Evolutionary conservation across 2,888 invertebrate species (phyloP).

Genomic region (Criorhina ranunculi): DNA sequence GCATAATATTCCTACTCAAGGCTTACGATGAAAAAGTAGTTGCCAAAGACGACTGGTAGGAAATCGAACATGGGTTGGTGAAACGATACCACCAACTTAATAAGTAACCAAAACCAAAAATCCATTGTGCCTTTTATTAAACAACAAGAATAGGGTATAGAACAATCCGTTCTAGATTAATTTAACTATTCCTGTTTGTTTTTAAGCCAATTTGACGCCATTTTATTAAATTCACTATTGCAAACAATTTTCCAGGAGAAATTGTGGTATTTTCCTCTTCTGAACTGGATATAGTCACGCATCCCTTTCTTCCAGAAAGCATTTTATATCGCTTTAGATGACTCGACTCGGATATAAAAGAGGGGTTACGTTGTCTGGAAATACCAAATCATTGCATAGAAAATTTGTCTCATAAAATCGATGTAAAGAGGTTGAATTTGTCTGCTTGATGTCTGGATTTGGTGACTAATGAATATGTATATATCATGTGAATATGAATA

Average conservation of each 20-base stretch:
- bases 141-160: no score
- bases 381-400: constrained; percentile 14
- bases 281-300: constrained; percentile 21
- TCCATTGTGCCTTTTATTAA: no score
- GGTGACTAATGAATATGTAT: constrained; percentile 27
- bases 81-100: no score
- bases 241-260: constrained; percentile 6
- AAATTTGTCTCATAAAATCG: not conserved
- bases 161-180: no score
- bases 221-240: constrained; percentile 19
- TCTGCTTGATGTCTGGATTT: constrained; percentile 28
- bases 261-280: not conserved
- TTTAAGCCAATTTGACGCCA: constrained; percentile 41
- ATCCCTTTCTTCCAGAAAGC: constrained; percentile 4
- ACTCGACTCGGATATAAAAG: not conserved
- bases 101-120: no score
- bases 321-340: not conserved
- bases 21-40: no score
- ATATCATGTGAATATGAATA: no score
- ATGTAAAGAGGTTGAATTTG: not conserved
- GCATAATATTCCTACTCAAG: no score
- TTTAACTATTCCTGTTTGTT: not conserved
- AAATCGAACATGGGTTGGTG: no score
- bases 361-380: constrained; percentile 18
- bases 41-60: no score